These are phyloP conservation scores for Tetanocera ferruginea DNA, from an alignment of 2,888 invertebrate genomes.

Conservation along the genomic window DNA sequence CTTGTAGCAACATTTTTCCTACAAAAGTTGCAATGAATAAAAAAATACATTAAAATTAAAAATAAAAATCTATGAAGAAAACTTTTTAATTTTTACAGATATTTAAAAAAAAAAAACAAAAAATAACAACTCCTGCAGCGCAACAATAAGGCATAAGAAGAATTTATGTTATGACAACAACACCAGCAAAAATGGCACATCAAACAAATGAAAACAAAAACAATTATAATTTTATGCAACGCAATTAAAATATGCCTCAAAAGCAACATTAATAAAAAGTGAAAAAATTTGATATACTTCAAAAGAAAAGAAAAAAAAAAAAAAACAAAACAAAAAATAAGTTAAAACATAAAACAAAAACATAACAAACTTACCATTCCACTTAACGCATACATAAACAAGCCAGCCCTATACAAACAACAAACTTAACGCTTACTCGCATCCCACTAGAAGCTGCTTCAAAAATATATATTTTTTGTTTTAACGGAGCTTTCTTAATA, in stretches of 20 bases:
- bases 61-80: background rate
- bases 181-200: slow-evolving; percentile 2
- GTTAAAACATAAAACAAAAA: background rate
- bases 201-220: slow-evolving; percentile 28
- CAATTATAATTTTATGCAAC: slow-evolving; percentile 38
- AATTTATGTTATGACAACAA: background rate
- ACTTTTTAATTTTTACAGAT: no score
- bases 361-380: background rate
- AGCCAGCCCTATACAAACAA: background rate
- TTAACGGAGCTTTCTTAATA: background rate
- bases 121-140: background rate
- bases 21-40: background rate
- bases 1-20: background rate
- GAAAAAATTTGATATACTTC: slow-evolving; percentile 1
- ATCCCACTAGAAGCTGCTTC: background rate
- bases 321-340: background rate
- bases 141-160: background rate
- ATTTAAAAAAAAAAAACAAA: background rate
- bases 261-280: slow-evolving; percentile 29
- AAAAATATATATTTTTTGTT: background rate
- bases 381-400: background rate
- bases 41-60: background rate
- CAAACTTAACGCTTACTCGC: background rate
- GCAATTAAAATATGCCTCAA: slow-evolving; percentile 21
- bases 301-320: background rate